A percentile compares a stretch with the other conserved stretches of the same genome.
phyloP scores from a whole-genome alignment of 2,113 vertebrate species.

The Machaerirhynchus nigripectus region DNA sequence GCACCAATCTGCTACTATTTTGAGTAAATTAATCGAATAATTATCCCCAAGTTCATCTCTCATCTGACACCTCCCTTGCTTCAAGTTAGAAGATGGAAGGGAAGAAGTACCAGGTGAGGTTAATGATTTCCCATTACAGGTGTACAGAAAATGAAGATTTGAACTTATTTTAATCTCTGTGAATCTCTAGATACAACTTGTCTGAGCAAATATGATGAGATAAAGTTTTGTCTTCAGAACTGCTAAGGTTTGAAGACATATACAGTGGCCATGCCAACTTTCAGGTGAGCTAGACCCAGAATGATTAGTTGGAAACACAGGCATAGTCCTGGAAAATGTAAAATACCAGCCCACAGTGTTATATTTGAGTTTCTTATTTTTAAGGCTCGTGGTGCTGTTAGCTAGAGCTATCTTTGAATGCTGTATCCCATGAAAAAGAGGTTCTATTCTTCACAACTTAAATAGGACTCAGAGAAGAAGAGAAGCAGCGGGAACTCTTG shows the following conservation, averaged over 20 bases:
- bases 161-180: neutral
- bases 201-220: neutral
- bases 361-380: neutral
- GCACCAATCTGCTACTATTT: neutral
- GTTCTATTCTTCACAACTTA: neutral
- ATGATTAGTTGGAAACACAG: neutral
- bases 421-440: neutral
- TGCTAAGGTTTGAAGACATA: neutral
- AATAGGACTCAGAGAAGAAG: neutral
- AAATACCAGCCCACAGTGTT: neutral
- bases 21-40: neutral
- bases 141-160: neutral
- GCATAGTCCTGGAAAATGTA: neutral
- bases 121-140: neutral
- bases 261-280: neutral
- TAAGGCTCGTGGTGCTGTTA: neutral
- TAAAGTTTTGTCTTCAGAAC: neutral
- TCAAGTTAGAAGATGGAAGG: neutral
- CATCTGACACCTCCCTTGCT: neutral
- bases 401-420: neutral
- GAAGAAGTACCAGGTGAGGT: neutral
- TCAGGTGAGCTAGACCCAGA: neutral
- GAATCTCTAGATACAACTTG: neutral
- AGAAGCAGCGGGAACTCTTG: neutral
- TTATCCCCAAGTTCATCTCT: neutral